A percentile compares a stretch with the other conserved stretches of the same genome.
phyloP scores from a whole-genome alignment of 2,113 vertebrate species.

The Pimephales promelas region DNA sequence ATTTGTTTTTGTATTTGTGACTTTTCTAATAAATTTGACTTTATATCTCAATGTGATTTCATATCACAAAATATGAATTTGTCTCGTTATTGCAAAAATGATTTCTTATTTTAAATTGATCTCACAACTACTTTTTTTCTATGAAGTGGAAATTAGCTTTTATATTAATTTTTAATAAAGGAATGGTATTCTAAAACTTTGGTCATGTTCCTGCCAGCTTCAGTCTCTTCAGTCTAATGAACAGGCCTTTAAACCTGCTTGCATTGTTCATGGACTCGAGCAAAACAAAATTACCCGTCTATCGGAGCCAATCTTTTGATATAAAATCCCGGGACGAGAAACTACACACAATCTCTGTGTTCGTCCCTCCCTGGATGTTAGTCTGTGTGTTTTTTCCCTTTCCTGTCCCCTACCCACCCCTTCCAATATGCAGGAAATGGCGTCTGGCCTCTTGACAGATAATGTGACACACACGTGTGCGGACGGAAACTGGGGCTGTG shows the following conservation, averaged over 20 bases:
- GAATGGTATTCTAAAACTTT: background rate
- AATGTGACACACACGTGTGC: constrained; percentile 84
- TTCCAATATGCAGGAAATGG: constrained; percentile 73
- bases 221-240: constrained; percentile 22
- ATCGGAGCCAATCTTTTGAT: constrained; percentile 41
- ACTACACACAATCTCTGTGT: constrained; percentile 51
- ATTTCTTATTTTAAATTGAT: background rate
- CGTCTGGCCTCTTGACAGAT: constrained; percentile 81
- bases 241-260: constrained; percentile 18
- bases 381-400: constrained; percentile 77
- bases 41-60: no score
- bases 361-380: constrained; percentile 71
- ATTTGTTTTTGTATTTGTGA: background rate
- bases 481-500: constrained; percentile 75
- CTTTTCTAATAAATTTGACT: background rate
- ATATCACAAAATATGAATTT: background rate
- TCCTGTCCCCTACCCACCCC: constrained; percentile 67
- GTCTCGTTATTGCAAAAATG: background rate
- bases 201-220: background rate
- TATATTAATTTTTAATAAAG: background rate
- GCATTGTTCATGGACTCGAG: constrained; percentile 24
- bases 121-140: background rate
- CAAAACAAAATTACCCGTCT: background rate
- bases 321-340: constrained; percentile 30
- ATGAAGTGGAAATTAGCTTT: background rate